These are phyloP conservation scores for Tenodera sinensis DNA, from an alignment of 2,888 invertebrate genomes.

Conservation along the genomic window DNA sequence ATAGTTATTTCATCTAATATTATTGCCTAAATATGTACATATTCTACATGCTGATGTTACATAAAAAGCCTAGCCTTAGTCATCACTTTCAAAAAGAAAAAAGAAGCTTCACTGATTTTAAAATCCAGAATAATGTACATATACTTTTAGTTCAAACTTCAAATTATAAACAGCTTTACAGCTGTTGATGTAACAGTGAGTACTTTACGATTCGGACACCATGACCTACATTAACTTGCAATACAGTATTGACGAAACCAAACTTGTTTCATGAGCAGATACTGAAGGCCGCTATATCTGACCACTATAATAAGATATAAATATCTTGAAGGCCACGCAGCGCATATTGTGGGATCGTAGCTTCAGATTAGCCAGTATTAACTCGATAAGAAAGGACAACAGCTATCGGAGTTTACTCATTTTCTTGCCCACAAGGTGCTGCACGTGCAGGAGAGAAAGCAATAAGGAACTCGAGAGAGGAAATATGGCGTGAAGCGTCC, in stretches of 20 bases:
- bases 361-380: not conserved
- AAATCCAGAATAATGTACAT: too few species aligned
- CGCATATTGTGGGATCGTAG: not conserved
- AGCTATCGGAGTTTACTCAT: too few species aligned
- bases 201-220: too few species aligned
- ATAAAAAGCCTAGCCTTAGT: too few species aligned
- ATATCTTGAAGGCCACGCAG: not conserved
- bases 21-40: too few species aligned
- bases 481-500: not conserved
- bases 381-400: not conserved
- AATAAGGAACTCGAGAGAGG: not conserved
- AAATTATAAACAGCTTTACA: too few species aligned
- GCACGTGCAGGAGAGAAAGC: not conserved
- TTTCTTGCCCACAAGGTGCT: not conserved
- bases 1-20: too few species aligned
- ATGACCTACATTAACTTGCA: not conserved
- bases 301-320: not conserved
- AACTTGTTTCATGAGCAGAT: not conserved
- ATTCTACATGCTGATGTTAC: too few species aligned
- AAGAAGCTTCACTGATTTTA: too few species aligned
- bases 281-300: not conserved
- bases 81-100: too few species aligned
- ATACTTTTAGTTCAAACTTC: too few species aligned
- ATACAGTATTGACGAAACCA: not conserved
- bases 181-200: too few species aligned